These are phyloP conservation scores for Mixornis gularis DNA, from an alignment of 2,113 vertebrate genomes.

Conservation along the genomic window DNA sequence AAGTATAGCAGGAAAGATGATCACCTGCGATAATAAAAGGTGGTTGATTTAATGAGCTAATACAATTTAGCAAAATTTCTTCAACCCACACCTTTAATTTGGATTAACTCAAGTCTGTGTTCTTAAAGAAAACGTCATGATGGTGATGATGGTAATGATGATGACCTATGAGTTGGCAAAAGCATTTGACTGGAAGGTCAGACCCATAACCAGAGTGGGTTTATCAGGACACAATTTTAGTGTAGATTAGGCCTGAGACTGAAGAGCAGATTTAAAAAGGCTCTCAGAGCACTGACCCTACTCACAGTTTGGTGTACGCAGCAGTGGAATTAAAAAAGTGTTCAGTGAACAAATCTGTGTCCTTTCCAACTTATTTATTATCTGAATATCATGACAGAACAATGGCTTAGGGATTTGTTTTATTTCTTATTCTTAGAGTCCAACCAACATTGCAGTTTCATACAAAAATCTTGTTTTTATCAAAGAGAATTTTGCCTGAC, in stretches of 20 bases:
- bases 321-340: neutral
- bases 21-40: neutral
- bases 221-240: neutral
- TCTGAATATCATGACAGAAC: neutral
- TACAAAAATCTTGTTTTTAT: neutral
- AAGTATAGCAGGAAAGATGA: neutral
- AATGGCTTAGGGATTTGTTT: neutral
- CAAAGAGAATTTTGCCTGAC: neutral
- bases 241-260: neutral
- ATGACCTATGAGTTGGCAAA: neutral
- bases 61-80: neutral
- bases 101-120: neutral
- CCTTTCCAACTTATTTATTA: neutral
- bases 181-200: neutral
- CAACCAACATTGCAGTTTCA: neutral
- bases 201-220: neutral
- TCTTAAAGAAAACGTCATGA: neutral
- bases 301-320: neutral
- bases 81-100: neutral
- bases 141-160: neutral
- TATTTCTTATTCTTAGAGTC: neutral
- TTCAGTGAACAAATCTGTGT: neutral
- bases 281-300: neutral
- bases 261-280: neutral
- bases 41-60: neutral